phyloP scores from a whole-genome alignment of 2,888 invertebrate species.

The Masnerella sp. region DNA sequence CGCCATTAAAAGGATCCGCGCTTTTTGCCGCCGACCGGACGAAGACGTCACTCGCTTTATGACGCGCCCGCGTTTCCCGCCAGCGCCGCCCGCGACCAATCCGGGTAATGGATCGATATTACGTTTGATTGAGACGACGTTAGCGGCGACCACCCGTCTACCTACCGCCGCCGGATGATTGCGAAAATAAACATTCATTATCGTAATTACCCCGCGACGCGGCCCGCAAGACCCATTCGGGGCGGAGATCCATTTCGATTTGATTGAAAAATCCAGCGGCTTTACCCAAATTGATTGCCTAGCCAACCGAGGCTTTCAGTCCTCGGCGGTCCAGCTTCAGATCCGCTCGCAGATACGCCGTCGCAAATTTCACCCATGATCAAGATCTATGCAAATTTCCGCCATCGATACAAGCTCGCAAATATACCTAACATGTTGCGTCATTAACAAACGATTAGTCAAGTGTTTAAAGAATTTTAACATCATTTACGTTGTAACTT shows the following conservation, averaged over 20 bases:
- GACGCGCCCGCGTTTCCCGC: conserved; percentile 5
- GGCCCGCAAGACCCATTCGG: conserved; percentile 65
- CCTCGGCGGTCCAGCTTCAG: no score
- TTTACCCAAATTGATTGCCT: no score
- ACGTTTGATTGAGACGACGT: conserved; percentile 43
- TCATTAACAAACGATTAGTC: no score
- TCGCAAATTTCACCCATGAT: no score
- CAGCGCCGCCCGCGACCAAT: conserved; percentile 23
- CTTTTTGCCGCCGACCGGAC: conserved; percentile 53
- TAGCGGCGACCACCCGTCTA: conserved; percentile 65
- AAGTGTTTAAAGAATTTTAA: no score
- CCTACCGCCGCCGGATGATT: conserved; percentile 74
- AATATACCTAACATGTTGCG: no score
- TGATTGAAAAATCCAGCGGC: no score
- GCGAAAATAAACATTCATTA: conserved; percentile 76
- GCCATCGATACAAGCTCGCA: no score
- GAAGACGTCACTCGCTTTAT: conserved; percentile 41
- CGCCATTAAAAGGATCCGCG: conserved; percentile 66
- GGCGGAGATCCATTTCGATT: conserved; percentile 63
- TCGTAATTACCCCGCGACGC: conserved; percentile 75
- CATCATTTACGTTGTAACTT: no score
- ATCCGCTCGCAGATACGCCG: no score
- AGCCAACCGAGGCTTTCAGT: no score
- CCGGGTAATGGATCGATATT: conserved; percentile 48
- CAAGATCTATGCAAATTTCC: no score